A percentile compares a stretch with the other conserved stretches of the same genome.
These are phyloP conservation scores for Perizoma affinitatum DNA, from an alignment of 2,888 invertebrate species.

Conservation along the genomic window DNA sequence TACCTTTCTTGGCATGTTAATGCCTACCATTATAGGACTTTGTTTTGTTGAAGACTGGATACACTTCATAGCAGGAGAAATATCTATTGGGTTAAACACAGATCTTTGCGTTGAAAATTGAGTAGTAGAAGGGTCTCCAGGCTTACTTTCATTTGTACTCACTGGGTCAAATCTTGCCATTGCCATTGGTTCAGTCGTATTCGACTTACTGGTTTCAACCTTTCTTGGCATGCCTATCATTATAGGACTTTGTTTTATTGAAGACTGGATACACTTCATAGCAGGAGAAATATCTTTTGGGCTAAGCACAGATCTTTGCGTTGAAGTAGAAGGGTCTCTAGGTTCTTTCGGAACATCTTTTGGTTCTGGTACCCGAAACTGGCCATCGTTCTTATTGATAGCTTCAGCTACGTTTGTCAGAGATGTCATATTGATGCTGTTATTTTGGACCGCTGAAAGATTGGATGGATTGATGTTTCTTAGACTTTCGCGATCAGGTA, in stretches of 20 bases:
- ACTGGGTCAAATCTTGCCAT: constrained; percentile 2
- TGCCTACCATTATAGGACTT: constrained; percentile 34
- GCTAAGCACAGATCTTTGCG: constrained; percentile 54
- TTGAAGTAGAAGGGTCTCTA: constrained; percentile 46
- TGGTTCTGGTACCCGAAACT: constrained; percentile 60
- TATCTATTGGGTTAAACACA: constrained; percentile 59
- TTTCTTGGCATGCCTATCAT: neutral
- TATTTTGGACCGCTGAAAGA: constrained; percentile 36
- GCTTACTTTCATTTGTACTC: constrained; percentile 44
- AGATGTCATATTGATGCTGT: constrained; percentile 54
- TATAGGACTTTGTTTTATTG: constrained; percentile 4
- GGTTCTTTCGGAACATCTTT: constrained; percentile 50
- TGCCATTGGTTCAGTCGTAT: no score
- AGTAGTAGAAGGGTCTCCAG: no score
- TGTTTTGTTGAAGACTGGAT: neutral
- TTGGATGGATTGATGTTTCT: constrained; percentile 5
- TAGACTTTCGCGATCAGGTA: constrained; percentile 11
- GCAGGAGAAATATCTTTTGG: constrained; percentile 49
- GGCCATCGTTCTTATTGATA: constrained; percentile 63
- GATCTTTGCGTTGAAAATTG: constrained; percentile 42
- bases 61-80: constrained; percentile 25
- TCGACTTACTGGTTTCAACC: no score
- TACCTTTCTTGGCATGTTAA: no score
- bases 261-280: neutral
- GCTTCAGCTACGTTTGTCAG: constrained; percentile 70